These are phyloP conservation scores for Drosophila atripex DNA, from an alignment of 2,888 invertebrate species.

Conservation along the genomic window DNA sequence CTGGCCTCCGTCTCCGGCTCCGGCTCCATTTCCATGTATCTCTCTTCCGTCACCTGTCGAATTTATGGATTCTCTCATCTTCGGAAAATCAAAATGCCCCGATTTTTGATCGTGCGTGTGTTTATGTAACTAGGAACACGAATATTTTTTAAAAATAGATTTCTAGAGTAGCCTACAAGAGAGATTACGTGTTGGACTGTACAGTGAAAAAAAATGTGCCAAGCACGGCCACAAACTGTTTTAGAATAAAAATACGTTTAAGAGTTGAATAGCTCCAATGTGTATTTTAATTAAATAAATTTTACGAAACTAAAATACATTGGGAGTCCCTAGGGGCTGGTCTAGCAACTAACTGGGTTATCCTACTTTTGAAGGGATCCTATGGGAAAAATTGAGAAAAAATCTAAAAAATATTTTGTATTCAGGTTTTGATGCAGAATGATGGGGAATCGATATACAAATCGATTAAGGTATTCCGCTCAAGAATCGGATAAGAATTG, in stretches of 20 bases:
- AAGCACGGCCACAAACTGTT: constrained; percentile 44
- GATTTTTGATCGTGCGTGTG: not conserved
- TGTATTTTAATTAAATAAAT: not conserved
- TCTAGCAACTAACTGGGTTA: no score
- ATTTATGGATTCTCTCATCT: constrained; percentile 42
- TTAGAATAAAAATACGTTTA: not conserved
- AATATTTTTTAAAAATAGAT: not conserved
- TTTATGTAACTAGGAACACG: constrained; percentile 7
- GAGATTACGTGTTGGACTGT: constrained; percentile 47
- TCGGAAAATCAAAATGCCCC: not conserved
- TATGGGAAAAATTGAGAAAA: no score
- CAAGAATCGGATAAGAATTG: no score
- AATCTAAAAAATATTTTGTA: no score
- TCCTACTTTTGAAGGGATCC: no score
- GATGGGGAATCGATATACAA: no score
- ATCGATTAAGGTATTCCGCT: no score
- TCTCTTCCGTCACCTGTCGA: constrained; percentile 18
- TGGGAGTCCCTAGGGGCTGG: no score
- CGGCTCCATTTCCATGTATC: not conserved
- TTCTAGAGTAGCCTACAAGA: constrained; percentile 11
- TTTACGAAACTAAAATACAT: not conserved
- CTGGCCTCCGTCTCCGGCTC: not conserved
- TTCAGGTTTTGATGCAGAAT: no score
- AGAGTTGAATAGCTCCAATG: not conserved
- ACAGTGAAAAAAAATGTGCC: constrained; percentile 63